Conservation (phyloP, 2,113 vertebrate species). For the Megaceryle torquata region DNA sequence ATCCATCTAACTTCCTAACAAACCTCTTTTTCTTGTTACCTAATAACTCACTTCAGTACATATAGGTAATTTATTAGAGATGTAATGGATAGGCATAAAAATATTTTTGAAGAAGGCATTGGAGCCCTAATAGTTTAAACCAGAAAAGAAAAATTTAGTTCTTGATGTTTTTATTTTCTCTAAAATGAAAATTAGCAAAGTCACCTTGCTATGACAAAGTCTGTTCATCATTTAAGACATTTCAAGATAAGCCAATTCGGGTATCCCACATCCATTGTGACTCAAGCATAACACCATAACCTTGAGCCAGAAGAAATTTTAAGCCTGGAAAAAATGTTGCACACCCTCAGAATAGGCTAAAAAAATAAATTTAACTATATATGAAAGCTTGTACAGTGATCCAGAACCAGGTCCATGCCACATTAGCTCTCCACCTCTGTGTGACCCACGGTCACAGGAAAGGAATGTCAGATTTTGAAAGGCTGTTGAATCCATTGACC, state of each 20-base stretch:
- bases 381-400: neutral
- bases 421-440: neutral
- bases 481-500: neutral
- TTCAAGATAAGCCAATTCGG: neutral
- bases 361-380: conserved; percentile 31
- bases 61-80: neutral
- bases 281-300: neutral
- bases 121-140: neutral
- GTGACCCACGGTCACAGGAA: neutral
- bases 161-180: neutral
- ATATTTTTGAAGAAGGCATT: neutral
- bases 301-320: neutral
- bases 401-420: conserved; percentile 27
- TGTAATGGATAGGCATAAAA: neutral
- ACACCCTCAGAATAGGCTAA: neutral
- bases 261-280: neutral
- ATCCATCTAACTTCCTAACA: neutral
- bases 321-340: neutral
- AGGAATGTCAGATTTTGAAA: neutral
- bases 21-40: neutral
- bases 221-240: neutral
- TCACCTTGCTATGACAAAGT: neutral
- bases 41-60: neutral
- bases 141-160: neutral
- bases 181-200: neutral